phyloP scores from a whole-genome alignment of 2,113 vertebrate genomes.

The Catharus minimus region DNA sequence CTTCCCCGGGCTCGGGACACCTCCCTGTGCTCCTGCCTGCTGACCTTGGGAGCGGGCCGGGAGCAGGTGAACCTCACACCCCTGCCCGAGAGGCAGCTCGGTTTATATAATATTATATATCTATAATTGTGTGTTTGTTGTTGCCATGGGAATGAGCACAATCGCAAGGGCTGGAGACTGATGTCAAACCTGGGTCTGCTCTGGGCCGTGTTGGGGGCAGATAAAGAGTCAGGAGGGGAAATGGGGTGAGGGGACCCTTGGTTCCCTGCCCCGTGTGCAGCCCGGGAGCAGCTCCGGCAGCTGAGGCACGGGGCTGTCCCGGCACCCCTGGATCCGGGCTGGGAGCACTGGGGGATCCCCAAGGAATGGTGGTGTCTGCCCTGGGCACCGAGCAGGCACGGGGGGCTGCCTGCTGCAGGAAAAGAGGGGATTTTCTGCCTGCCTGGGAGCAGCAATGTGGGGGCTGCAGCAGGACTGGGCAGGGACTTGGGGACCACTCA shows the following conservation, averaged over 20 bases:
- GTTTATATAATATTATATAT: constrained; percentile 59
- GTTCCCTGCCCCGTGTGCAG: neutral
- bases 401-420: neutral
- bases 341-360: neutral
- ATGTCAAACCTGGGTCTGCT: constrained; percentile 42
- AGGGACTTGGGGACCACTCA: neutral
- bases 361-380: accelerated
- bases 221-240: neutral
- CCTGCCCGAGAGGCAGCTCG: neutral
- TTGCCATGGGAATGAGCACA: constrained; percentile 66
- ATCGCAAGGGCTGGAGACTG: neutral
- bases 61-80: neutral
- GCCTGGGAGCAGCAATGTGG: neutral
- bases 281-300: neutral
- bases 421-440: neutral
- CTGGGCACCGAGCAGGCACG: neutral
- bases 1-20: neutral
- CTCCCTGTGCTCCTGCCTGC: neutral
- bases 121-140: constrained; percentile 41
- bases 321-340: accelerated
- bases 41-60: neutral
- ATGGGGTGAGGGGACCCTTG: neutral
- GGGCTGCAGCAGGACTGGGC: neutral
- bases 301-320: neutral
- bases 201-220: neutral